Evolutionary conservation across 2,888 invertebrate genomes (phyloP).

Genomic region (Acronicta alni): DNA sequence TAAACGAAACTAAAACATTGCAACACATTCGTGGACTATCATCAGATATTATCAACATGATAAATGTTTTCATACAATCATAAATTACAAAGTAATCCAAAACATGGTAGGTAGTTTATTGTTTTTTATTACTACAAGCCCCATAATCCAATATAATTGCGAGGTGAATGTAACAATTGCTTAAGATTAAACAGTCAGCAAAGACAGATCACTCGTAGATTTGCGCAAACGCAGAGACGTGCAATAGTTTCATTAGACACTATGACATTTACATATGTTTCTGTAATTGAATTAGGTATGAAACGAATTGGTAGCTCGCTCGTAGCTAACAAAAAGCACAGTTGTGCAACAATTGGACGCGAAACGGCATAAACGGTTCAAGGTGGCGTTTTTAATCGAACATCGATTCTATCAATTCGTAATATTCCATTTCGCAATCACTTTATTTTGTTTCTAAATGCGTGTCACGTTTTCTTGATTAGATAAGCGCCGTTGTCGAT

Average conservation of each 20-base stretch:
- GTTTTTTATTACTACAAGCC: constrained; percentile 45
- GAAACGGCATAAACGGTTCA: constrained; percentile 74
- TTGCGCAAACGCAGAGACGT: constrained; percentile 65
- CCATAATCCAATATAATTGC: constrained; percentile 59
- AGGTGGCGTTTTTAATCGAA: constrained; percentile 73
- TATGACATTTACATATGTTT: constrained; percentile 84
- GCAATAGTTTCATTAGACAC: constrained; percentile 67
- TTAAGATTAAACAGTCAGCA: constrained; percentile 58
- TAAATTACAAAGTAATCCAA: constrained; percentile 56
- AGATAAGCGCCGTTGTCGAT: constrained; percentile 60
- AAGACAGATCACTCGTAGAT: constrained; percentile 53
- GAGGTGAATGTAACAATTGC: constrained; percentile 64
- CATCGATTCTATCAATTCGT: constrained; percentile 65
- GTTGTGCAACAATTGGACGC: constrained; percentile 69
- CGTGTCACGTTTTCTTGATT: constrained; percentile 66
- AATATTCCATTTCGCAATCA: constrained; percentile 68
- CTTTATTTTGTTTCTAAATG: constrained; percentile 61
- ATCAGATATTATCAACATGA: constrained; percentile 56
- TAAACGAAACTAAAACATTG: constrained; percentile 48
- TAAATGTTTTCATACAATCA: constrained; percentile 55
- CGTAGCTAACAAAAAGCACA: constrained; percentile 53
- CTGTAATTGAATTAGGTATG: constrained; percentile 80
- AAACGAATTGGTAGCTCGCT: constrained; percentile 73
- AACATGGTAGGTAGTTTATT: constrained; percentile 39
- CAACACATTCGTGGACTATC: constrained; percentile 49